These are phyloP conservation scores for Onchidella celtica DNA, from an alignment of 2,888 invertebrate species.

Conservation along the genomic window DNA sequence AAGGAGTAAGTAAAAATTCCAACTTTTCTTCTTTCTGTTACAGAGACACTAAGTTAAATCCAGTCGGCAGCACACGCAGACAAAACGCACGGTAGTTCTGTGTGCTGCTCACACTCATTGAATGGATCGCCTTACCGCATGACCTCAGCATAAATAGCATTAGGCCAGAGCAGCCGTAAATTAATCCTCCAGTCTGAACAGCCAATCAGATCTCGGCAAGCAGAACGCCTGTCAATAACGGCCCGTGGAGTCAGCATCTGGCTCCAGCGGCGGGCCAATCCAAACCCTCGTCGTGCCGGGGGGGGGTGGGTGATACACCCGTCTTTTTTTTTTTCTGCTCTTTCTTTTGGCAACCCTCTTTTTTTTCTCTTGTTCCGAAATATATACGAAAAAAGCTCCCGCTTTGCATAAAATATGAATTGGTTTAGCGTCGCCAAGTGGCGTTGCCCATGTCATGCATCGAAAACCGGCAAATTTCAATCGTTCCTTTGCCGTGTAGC, in stretches of 20 bases:
- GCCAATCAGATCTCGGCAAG: constrained; percentile 58
- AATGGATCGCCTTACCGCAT: constrained; percentile 58
- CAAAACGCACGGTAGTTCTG: constrained; percentile 36
- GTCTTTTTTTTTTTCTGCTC: not conserved
- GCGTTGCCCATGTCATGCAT: constrained; percentile 4
- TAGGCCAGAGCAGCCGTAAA: constrained; percentile 55
- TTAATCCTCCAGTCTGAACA: constrained; percentile 57
- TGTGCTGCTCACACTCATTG: constrained; percentile 43
- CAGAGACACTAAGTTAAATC: constrained; percentile 37
- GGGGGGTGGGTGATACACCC: constrained; percentile 20
- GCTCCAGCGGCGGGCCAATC: constrained; percentile 53
- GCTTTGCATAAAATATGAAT: constrained; percentile 31
- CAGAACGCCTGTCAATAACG: constrained; percentile 51
- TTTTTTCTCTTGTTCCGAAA: not conserved
- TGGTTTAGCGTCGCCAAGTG: constrained; percentile 3
- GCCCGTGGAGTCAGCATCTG: constrained; percentile 48
- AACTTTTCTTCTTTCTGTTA: constrained; percentile 34
- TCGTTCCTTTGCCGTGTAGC: constrained; percentile 5
- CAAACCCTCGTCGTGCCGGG: constrained; percentile 17
- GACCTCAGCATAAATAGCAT: constrained; percentile 64
- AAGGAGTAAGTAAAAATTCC: constrained; percentile 45
- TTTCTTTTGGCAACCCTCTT: constrained; percentile 2
- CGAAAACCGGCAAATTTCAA: constrained; percentile 18
- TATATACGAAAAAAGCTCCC: constrained; percentile 5
- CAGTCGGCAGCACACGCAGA: constrained; percentile 39